These are phyloP conservation scores for Pammene aurita DNA, from an alignment of 2,888 invertebrate species.

Conservation along the genomic window DNA sequence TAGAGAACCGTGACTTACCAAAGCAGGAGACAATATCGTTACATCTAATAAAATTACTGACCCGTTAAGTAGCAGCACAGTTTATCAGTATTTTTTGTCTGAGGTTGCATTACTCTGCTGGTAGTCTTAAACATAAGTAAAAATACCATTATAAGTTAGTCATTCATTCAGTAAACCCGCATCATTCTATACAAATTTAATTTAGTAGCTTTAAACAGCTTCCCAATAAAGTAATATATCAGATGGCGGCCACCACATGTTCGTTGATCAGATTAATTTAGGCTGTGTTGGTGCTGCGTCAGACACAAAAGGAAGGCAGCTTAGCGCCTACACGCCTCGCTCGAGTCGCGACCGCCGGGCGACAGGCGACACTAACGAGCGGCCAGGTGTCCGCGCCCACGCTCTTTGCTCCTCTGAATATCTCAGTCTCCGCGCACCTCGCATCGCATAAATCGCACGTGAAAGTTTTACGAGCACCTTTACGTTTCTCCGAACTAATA, in stretches of 20 bases:
- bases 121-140: slow-evolving; percentile 51
- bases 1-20: slow-evolving; percentile 53
- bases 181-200: slow-evolving; percentile 67
- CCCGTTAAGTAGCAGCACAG: not conserved
- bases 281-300: slow-evolving; percentile 13
- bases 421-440: slow-evolving; percentile 76
- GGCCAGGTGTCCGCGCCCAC: slow-evolving; percentile 82
- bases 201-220: slow-evolving; percentile 56
- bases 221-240: slow-evolving; percentile 12
- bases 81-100: slow-evolving; percentile 47
- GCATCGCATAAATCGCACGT: slow-evolving; percentile 76
- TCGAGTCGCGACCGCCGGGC: slow-evolving; percentile 46
- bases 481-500: slow-evolving; percentile 77
- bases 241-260: not conserved
- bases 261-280: slow-evolving; percentile 18
- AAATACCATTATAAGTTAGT: slow-evolving; percentile 68
- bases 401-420: slow-evolving; percentile 72
- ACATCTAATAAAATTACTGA: slow-evolving; percentile 4
- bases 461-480: slow-evolving; percentile 82
- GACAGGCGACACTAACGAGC: slow-evolving; percentile 76
- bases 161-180: slow-evolving; percentile 72
- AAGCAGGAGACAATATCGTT: not conserved
- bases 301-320: slow-evolving; percentile 34
- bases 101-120: slow-evolving; percentile 53
- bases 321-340: slow-evolving; percentile 37